Conservation (phyloP, 2,113 vertebrate species). For the Nycticorax nycticorax region DNA sequence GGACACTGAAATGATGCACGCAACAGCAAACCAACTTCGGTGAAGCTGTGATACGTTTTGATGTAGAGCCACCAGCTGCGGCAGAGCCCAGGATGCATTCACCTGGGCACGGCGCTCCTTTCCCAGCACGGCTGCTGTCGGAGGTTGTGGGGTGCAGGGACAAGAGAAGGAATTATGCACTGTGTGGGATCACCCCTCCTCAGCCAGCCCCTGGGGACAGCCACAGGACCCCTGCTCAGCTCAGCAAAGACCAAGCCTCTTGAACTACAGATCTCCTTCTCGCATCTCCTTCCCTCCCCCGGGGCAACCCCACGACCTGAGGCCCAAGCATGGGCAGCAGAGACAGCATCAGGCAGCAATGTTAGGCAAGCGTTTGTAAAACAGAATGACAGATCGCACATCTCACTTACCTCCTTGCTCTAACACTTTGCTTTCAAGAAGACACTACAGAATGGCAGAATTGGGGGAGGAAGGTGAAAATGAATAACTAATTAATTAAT, state of each 20-base stretch:
- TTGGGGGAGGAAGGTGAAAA: background rate
- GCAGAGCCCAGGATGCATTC: background rate
- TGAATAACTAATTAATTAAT: too few relatives aligned
- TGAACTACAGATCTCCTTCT: background rate
- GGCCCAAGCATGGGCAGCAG: background rate
- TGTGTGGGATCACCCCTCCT: background rate
- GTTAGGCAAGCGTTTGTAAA: background rate
- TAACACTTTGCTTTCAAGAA: background rate
- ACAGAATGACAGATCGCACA: background rate
- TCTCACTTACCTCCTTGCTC: background rate
- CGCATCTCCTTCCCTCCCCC: background rate
- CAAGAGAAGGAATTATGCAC: background rate
- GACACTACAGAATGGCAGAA: background rate
- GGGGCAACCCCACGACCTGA: background rate
- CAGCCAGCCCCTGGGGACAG: background rate
- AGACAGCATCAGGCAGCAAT: background rate
- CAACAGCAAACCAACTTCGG: background rate
- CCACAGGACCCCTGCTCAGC: background rate
- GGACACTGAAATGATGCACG: background rate
- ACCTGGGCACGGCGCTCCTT: background rate
- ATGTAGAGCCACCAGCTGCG: background rate
- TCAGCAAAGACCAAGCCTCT: background rate
- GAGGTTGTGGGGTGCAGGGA: background rate
- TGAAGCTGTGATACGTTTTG: background rate
- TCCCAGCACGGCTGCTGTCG: too few relatives aligned